These are phyloP conservation scores for Engystomops pustulosus DNA, from an alignment of 2,113 vertebrate genomes.

Conservation along the genomic window DNA sequence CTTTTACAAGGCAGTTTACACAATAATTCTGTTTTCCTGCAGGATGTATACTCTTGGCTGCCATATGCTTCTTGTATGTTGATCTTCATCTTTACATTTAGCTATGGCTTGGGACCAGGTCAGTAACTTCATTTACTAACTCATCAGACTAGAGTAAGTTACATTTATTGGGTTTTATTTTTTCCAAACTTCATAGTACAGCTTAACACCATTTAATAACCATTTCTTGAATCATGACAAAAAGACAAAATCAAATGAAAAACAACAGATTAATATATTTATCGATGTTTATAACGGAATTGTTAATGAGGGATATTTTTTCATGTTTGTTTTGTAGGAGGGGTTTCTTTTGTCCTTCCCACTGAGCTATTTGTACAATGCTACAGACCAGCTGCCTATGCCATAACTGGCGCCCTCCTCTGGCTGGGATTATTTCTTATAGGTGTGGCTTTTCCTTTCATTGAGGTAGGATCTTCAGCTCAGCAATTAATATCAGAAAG, in stretches of 20 bases:
- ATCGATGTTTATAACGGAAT: neutral
- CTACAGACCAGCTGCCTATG: constrained; percentile 76
- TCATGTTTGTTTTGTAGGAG: constrained; percentile 67
- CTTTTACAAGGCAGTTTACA: neutral
- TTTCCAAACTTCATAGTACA: neutral
- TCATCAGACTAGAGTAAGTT: too few relatives aligned
- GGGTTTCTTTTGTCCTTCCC: constrained; percentile 68
- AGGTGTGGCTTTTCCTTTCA: constrained; percentile 79
- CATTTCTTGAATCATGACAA: too few relatives aligned
- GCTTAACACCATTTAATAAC: too few relatives aligned
- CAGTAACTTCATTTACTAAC: constrained; percentile 38
- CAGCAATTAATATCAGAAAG: neutral
- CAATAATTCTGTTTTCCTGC: constrained; percentile 11
- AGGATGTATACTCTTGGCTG: constrained; percentile 75
- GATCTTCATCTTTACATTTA: constrained; percentile 78
- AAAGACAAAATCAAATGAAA: too few relatives aligned
- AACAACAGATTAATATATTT: too few relatives aligned
- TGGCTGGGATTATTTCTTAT: constrained; percentile 79
- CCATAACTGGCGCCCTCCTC: constrained; percentile 69
- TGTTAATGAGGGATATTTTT: neutral
- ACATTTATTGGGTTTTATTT: neutral
- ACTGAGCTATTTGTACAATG: constrained; percentile 80
- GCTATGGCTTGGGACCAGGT: constrained; percentile 79
- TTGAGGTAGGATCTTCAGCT: constrained; percentile 74
- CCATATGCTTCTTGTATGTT: constrained; percentile 80